Conservation (phyloP, 2,797 vertebrate species). For the Stomatorhinus walkeri region DNA sequence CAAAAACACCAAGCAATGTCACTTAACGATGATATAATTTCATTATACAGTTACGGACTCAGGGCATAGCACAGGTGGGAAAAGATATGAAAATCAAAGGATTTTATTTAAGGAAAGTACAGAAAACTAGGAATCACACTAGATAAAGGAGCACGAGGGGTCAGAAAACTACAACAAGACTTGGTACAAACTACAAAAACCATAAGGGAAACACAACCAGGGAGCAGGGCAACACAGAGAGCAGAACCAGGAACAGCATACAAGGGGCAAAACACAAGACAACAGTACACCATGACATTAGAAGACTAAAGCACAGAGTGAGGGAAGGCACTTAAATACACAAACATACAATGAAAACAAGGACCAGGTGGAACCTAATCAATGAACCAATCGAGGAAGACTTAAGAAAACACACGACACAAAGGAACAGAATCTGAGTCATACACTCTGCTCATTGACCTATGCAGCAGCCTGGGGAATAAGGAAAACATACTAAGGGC, state of each 20-base stretch:
- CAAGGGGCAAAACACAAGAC: neutral
- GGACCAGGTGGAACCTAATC: neutral
- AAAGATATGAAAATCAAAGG: too few species aligned
- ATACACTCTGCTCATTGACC: too few species aligned
- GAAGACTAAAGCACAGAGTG: neutral
- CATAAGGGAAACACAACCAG: neutral
- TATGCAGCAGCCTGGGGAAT: too few species aligned
- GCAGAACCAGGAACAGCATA: neutral
- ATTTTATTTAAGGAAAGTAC: too few species aligned
- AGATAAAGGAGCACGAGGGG: neutral
- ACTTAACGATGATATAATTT: too few species aligned
- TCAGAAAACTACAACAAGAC: neutral
- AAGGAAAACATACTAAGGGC: too few species aligned
- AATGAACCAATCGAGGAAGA: neutral
- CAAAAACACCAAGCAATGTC: too few species aligned
- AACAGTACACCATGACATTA: neutral
- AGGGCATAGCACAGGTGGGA: too few species aligned
- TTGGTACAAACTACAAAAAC: neutral
- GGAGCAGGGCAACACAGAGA: neutral
- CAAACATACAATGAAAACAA: neutral
- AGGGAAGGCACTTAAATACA: neutral
- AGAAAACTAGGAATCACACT: too few species aligned
- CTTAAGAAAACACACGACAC: too few species aligned
- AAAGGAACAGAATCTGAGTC: too few species aligned
- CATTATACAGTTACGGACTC: too few species aligned